These are phyloP conservation scores for Tenthredo distinguenda DNA, from an alignment of 2,888 invertebrate species.

Conservation along the genomic window DNA sequence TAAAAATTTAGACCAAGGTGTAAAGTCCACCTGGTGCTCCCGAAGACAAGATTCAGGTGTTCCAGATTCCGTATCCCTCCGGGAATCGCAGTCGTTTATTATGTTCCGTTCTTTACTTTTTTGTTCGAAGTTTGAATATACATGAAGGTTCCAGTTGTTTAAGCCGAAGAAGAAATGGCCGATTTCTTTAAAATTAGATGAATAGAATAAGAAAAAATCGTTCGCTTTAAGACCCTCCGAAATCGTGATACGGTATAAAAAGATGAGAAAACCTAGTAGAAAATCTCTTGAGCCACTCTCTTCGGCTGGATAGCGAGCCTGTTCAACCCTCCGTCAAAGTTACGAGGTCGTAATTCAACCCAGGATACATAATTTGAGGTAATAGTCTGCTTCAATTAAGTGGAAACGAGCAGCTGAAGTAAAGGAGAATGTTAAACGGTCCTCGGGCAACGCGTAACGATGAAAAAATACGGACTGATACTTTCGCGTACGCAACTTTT, in stretches of 20 bases:
- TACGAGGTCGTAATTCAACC: slow-evolving; percentile 45
- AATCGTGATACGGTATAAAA: not conserved
- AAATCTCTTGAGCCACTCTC: slow-evolving; percentile 13
- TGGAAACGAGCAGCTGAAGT: slow-evolving; percentile 39
- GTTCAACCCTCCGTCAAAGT: slow-evolving; percentile 42
- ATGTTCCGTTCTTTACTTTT: not conserved
- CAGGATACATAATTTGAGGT: slow-evolving; percentile 49
- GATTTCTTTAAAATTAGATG: not conserved
- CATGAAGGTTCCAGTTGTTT: not conserved
- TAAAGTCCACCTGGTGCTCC: slow-evolving; percentile 36
- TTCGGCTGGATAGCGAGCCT: not conserved
- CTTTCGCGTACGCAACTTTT: not conserved
- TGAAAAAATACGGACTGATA: not conserved
- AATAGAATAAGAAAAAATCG: not conserved
- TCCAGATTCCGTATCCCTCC: not conserved
- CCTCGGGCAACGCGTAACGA: not conserved
- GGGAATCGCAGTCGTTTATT: slow-evolving; percentile 15
- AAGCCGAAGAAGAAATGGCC: not conserved
- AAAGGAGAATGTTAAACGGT: slow-evolving; percentile 46
- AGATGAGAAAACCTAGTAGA: not conserved
- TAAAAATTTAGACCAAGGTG: slow-evolving; percentile 26
- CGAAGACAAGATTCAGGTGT: slow-evolving; percentile 13
- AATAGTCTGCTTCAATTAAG: slow-evolving; percentile 48
- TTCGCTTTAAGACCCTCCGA: not conserved
- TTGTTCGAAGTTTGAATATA: not conserved